Evolutionary conservation across 1,140 invertebrate species (phyloP).

Genomic region (Danaus plexippus): DNA sequence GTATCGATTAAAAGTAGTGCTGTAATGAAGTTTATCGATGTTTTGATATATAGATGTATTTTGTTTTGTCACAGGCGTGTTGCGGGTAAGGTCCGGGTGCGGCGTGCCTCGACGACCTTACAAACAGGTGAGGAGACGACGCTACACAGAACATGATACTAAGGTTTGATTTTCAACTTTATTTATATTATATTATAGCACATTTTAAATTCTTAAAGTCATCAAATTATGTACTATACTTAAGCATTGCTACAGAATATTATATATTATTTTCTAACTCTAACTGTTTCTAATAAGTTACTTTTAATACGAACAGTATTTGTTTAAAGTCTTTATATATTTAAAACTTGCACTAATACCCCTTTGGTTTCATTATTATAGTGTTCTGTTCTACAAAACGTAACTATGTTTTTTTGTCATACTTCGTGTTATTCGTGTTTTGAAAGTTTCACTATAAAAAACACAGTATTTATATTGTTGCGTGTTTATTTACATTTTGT

Average conservation of each 20-base stretch:
- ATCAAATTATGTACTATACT: too few species aligned
- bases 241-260: too few species aligned
- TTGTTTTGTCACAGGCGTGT: constrained; percentile 41
- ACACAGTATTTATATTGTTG: constrained; percentile 11
- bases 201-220: neutral
- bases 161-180: constrained; percentile 67
- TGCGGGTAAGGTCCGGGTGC: constrained; percentile 55
- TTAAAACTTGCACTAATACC: too few species aligned
- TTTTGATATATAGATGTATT: neutral
- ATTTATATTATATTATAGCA: constrained; percentile 28
- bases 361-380: too few species aligned
- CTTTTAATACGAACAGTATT: too few species aligned
- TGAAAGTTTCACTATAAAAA: too few species aligned
- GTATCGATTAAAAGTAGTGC: neutral
- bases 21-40: too few species aligned
- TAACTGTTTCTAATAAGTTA: too few species aligned
- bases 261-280: neutral
- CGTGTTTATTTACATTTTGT: constrained; percentile 17
- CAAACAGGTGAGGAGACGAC: constrained; percentile 67
- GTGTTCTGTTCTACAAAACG: too few species aligned
- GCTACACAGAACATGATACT: constrained; percentile 68
- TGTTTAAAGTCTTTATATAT: too few species aligned
- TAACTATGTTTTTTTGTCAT: too few species aligned
- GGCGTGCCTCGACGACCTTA: constrained; percentile 57
- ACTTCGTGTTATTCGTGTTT: too few species aligned